A percentile compares a stretch with the other conserved stretches of the same genome.
phyloP scores from a whole-genome alignment of 2,888 invertebrate genomes.

The Lepidochrysops patricia region DNA sequence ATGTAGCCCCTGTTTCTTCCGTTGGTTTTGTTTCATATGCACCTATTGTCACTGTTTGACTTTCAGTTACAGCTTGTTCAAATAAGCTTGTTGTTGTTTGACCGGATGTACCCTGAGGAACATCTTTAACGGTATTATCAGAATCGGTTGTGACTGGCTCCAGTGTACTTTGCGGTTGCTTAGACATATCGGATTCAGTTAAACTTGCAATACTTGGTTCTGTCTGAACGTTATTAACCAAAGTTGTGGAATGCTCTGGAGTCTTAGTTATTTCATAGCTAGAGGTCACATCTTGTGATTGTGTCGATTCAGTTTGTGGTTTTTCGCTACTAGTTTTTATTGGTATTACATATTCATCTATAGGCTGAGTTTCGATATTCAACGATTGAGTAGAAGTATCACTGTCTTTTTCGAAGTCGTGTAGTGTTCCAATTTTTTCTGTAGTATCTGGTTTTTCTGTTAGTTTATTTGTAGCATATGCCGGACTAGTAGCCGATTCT shows the following conservation, averaged over 20 bases:
- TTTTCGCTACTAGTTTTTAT: slow-evolving; percentile 19
- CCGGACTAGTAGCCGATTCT: slow-evolving; percentile 11
- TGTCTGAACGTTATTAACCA: not conserved
- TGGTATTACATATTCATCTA: slow-evolving; percentile 17
- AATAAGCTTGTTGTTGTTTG: not conserved
- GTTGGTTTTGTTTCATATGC: slow-evolving; percentile 9
- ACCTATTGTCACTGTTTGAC: not conserved
- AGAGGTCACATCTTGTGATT: not conserved
- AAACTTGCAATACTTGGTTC: not conserved
- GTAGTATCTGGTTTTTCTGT: slow-evolving; percentile 14
- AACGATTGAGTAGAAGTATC: not conserved
- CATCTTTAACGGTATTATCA: not conserved
- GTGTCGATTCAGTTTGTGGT: slow-evolving; percentile 8
- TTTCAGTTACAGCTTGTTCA: not conserved
- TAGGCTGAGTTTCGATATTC: not conserved
- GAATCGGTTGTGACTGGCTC: not conserved
- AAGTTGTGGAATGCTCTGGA: not conserved
- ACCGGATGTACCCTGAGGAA: not conserved
- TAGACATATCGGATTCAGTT: not conserved
- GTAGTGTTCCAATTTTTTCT: slow-evolving; percentile 7
- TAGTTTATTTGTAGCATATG: slow-evolving; percentile 18
- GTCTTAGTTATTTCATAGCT: not conserved
- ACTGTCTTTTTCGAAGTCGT: slow-evolving; percentile 7
- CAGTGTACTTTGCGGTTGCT: not conserved
- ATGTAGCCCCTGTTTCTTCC: slow-evolving; percentile 19